Evolutionary conservation across 2,113 vertebrate genomes (phyloP).

Genomic region (Vulpes vulpes): DNA sequence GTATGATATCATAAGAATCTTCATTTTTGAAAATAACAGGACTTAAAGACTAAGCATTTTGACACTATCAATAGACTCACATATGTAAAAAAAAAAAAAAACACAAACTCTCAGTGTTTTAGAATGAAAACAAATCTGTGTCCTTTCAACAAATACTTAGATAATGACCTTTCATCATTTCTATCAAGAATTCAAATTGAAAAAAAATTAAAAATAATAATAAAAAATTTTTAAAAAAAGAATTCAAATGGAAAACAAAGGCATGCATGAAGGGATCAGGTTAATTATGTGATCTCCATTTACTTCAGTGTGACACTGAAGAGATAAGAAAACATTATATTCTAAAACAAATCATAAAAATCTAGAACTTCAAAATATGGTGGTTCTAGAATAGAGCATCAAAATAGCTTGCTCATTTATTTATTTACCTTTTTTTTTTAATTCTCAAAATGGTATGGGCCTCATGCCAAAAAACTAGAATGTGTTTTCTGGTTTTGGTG

Average conservation of each 20-base stretch:
- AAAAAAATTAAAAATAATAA: no score
- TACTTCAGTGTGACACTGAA: background rate
- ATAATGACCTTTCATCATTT: background rate
- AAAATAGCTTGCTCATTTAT: background rate
- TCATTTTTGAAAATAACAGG: background rate
- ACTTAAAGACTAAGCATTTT: background rate
- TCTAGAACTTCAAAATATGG: background rate
- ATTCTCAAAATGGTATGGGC: background rate
- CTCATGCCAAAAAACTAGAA: background rate
- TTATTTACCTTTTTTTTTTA: background rate
- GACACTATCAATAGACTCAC: background rate
- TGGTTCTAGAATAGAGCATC: background rate
- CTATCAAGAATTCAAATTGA: background rate
- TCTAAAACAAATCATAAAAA: background rate
- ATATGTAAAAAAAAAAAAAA: background rate
- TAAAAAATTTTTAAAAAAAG: background rate
- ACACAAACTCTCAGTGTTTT: background rate
- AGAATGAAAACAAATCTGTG: background rate
- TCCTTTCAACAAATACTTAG: background rate
- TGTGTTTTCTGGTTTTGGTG: background rate
- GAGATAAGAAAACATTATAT: background rate
- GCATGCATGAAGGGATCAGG: background rate
- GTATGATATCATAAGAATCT: background rate
- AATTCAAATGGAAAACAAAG: conserved; percentile 1
- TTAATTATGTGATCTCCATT: conserved; percentile 29